Conservation (phyloP, 2,113 vertebrate species). For the Apteryx owenii region DNA sequence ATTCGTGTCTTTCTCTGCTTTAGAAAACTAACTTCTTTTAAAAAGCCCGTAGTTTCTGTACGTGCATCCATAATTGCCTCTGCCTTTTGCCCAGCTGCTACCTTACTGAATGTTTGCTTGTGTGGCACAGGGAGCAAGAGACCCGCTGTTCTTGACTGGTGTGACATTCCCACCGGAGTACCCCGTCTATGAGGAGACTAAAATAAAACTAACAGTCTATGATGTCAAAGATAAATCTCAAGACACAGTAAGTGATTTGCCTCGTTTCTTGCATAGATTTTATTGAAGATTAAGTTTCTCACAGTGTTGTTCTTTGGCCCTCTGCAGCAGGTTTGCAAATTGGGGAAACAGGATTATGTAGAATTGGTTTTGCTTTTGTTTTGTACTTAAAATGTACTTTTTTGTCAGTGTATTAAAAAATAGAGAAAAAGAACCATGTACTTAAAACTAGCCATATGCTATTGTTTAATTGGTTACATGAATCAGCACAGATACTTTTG, state of each 20-base stretch:
- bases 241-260: constrained; percentile 87
- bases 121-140: constrained; percentile 91
- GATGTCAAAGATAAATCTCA: constrained; percentile 94
- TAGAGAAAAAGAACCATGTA: not conserved
- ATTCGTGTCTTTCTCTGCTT: not conserved
- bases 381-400: not conserved
- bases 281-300: not conserved
- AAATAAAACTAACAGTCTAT: constrained; percentile 94
- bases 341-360: not conserved
- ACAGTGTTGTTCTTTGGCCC: not conserved
- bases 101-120: constrained; percentile 74
- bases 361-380: not conserved
- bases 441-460: not conserved
- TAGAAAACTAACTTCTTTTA: constrained; percentile 19
- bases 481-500: not conserved
- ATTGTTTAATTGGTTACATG: not conserved
- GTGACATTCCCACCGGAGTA: constrained; percentile 93
- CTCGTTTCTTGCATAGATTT: not conserved
- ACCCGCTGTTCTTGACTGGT: constrained; percentile 94
- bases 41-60: not conserved
- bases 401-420: not conserved
- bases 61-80: not conserved
- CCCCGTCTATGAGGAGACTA: constrained; percentile 89
- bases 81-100: constrained; percentile 73
- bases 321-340: not conserved